Percentiles rank a stretch among this genome's conserved stretches.
These are phyloP conservation scores for Whitmania pigra DNA, from an alignment of 1,140 invertebrate genomes.

Conservation along the genomic window DNA sequence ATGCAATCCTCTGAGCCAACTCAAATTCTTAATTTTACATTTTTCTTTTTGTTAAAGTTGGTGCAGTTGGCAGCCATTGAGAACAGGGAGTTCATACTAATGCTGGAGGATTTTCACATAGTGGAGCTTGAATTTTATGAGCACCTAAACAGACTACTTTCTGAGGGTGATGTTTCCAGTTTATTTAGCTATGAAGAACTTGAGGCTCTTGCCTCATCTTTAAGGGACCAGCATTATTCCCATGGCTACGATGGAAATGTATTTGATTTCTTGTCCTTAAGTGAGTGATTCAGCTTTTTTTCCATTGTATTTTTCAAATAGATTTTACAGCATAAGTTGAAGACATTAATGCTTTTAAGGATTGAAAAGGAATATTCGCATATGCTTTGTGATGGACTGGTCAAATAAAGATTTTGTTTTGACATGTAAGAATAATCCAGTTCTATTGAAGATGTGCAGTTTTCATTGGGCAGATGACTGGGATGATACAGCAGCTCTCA, in stretches of 20 bases:
- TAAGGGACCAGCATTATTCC: constrained; percentile 57
- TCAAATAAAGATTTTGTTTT: constrained; percentile 54
- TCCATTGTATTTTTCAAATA: not conserved
- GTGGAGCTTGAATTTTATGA: constrained; percentile 54
- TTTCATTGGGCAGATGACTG: constrained; percentile 60
- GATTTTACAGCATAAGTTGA: not conserved
- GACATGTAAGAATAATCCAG: constrained; percentile 63
- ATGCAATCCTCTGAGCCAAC: no score
- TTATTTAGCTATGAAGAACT: constrained; percentile 69
- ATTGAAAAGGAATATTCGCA: constrained; percentile 65
- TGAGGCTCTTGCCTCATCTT: constrained; percentile 56
- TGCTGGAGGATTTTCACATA: constrained; percentile 75
- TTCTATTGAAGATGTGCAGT: constrained; percentile 61
- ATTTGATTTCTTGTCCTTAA: constrained; percentile 57
- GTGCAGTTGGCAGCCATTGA: constrained; percentile 70
- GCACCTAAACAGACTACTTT: constrained; percentile 56
- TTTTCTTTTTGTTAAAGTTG: constrained; percentile 41
- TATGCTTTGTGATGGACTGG: constrained; percentile 69
- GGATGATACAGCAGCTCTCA: constrained; percentile 49
- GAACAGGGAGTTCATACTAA: constrained; percentile 58
- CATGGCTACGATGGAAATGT: constrained; percentile 58
- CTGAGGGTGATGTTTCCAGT: constrained; percentile 62
- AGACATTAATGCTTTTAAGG: constrained; percentile 46
- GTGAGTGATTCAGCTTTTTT: constrained; percentile 45
- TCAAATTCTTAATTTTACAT: not conserved